phyloP scores from a whole-genome alignment of 2,113 vertebrate species.

The Aldabrachelys gigantea region DNA sequence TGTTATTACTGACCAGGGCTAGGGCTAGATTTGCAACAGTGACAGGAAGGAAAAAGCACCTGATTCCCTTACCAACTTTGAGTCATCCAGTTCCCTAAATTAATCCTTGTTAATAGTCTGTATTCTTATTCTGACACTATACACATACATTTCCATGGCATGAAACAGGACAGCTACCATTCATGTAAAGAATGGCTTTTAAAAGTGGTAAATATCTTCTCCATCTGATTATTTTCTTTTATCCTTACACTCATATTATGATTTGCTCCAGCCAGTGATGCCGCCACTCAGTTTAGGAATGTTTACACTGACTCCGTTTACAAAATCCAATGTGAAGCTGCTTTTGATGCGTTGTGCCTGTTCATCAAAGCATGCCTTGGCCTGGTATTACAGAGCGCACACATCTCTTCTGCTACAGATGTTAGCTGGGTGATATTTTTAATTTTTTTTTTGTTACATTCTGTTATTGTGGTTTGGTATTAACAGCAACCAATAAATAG shows the following conservation, averaged over 20 bases:
- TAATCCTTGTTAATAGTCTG: background rate
- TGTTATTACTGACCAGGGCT: no score
- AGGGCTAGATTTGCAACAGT: no score
- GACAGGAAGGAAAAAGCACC: no score
- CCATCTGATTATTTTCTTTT: background rate
- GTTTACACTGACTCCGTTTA: background rate
- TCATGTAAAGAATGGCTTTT: background rate
- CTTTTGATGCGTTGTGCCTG: background rate
- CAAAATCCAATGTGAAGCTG: background rate
- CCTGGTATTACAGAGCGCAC: background rate
- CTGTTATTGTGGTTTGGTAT: conserved; percentile 13
- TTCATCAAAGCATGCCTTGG: background rate
- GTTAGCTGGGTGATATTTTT: background rate
- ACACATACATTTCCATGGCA: background rate
- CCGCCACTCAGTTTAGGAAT: background rate
- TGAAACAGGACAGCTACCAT: background rate
- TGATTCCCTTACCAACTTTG: background rate
- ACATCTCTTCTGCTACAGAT: background rate
- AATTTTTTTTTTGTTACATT: background rate
- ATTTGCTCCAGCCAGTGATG: background rate
- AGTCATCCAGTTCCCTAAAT: background rate
- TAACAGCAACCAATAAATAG: background rate
- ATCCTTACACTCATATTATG: background rate
- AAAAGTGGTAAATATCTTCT: background rate
- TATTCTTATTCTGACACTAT: background rate